phyloP scores from a whole-genome alignment of 2,888 invertebrate genomes.

The Drosophila melanosoma region DNA sequence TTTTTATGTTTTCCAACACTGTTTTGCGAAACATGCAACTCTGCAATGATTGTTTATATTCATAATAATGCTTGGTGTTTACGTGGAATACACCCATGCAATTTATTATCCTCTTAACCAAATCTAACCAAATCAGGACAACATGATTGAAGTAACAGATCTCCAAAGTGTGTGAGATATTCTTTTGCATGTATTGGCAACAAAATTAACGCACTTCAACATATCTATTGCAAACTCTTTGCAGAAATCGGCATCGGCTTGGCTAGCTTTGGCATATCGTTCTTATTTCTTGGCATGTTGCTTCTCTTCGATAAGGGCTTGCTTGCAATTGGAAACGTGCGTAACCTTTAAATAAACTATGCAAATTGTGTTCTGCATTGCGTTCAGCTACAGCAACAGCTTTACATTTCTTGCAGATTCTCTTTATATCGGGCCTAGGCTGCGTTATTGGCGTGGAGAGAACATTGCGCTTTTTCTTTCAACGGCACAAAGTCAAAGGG shows the following conservation, averaged over 20 bases:
- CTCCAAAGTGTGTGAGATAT: slow-evolving; percentile 90
- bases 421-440: slow-evolving; percentile 97
- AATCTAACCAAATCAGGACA: slow-evolving; percentile 59
- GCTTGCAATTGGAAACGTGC: slow-evolving; percentile 99
- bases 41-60: slow-evolving; percentile 66
- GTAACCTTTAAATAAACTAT: slow-evolving; percentile 82
- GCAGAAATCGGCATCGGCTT: slow-evolving; percentile 98
- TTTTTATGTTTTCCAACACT: slow-evolving; percentile 31
- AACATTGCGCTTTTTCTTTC: slow-evolving; percentile 99
- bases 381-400: slow-evolving; percentile 1
- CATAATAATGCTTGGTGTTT: slow-evolving; percentile 62
- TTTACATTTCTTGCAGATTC: slow-evolving; percentile 88
- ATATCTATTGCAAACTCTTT: slow-evolving; percentile 64
- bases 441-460: slow-evolving; percentile 98
- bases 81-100: slow-evolving; percentile 55
- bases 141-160: slow-evolving; percentile 94
- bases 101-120: slow-evolving; percentile 45
- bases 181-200: slow-evolving; percentile 2
- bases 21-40: slow-evolving; percentile 35
- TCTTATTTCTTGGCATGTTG: slow-evolving; percentile 96
- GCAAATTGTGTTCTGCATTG: neutral
- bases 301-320: slow-evolving; percentile 98
- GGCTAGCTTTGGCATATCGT: slow-evolving; percentile 97
- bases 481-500: slow-evolving; percentile 96
- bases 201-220: slow-evolving; percentile 19